phyloP scores from a whole-genome alignment of 2,113 vertebrate genomes.

The Crotalus helleri region DNA sequence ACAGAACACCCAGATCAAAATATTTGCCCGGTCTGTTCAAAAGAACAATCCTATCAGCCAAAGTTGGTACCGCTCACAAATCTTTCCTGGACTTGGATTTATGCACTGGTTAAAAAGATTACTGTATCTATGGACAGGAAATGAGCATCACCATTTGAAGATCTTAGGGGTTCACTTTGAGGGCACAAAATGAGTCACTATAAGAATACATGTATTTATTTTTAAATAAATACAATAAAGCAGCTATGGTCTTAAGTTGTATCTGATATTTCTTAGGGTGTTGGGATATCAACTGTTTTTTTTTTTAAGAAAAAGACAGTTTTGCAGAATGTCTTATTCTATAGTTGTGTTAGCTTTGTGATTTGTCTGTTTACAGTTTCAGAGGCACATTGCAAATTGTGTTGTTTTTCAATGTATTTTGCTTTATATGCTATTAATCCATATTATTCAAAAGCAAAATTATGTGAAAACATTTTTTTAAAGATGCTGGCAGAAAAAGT shows the following conservation, averaged over 20 bases:
- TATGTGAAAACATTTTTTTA: conserved; percentile 38
- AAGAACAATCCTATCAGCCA: not conserved
- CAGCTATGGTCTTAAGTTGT: not conserved
- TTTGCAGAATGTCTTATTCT: not conserved
- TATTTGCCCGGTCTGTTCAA: not conserved
- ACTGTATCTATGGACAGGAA: not conserved
- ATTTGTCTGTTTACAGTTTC: not conserved
- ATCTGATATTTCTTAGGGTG: not conserved
- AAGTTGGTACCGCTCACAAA: not conserved
- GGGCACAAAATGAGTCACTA: not conserved
- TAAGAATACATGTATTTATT: not conserved
- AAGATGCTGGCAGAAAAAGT: conserved; percentile 94
- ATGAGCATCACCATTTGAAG: not conserved
- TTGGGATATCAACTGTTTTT: not conserved
- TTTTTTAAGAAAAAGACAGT: not conserved
- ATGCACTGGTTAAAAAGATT: not conserved
- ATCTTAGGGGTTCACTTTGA: not conserved
- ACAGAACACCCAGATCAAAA: not conserved
- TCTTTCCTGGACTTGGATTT: not conserved
- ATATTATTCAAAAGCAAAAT: not conserved
- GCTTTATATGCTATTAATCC: not conserved
- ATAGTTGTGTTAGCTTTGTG: not conserved
- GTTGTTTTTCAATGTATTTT: not conserved
- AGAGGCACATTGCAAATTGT: not conserved
- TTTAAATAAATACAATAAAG: not conserved